phyloP scores from a whole-genome alignment of 2,113 vertebrate species.

The Vidua chalybeata region DNA sequence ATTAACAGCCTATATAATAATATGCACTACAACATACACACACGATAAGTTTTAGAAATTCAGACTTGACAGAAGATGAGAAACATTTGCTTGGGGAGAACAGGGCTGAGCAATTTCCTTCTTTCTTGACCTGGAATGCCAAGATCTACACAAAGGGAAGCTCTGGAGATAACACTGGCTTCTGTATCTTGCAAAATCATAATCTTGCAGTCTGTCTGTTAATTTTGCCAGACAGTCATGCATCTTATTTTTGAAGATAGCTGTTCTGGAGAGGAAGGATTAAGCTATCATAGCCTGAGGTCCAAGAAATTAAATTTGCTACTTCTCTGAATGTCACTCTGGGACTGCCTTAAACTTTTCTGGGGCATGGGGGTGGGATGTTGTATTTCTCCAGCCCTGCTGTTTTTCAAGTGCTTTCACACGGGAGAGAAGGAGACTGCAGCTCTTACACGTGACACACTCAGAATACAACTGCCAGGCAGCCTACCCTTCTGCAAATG shows the following conservation, averaged over 20 bases:
- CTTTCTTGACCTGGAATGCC: background rate
- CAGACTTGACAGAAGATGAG: background rate
- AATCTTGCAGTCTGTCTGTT: background rate
- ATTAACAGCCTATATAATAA: background rate
- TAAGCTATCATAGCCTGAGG: conserved; percentile 14
- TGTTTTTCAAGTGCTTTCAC: background rate
- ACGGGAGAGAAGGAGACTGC: background rate
- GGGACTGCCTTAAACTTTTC: conserved; percentile 49
- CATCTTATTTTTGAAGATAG: conserved; percentile 27
- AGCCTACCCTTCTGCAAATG: conserved; percentile 25
- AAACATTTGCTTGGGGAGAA: background rate
- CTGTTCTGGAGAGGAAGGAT: conserved; percentile 15
- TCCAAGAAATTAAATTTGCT: conserved; percentile 49
- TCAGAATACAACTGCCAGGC: background rate
- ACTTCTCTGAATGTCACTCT: conserved; percentile 40
- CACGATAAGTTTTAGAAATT: background rate
- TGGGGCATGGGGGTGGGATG: background rate
- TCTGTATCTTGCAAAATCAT: conserved; percentile 12
- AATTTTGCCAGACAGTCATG: conserved; percentile 6
- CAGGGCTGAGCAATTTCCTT: background rate
- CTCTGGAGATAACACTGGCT: background rate
- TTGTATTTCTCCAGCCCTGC: background rate
- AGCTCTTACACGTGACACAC: background rate
- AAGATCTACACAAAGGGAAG: background rate
- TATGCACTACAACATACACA: background rate